Conservation (phyloP, 2,113 vertebrate species). For the Daubentonia madagascariensis region DNA sequence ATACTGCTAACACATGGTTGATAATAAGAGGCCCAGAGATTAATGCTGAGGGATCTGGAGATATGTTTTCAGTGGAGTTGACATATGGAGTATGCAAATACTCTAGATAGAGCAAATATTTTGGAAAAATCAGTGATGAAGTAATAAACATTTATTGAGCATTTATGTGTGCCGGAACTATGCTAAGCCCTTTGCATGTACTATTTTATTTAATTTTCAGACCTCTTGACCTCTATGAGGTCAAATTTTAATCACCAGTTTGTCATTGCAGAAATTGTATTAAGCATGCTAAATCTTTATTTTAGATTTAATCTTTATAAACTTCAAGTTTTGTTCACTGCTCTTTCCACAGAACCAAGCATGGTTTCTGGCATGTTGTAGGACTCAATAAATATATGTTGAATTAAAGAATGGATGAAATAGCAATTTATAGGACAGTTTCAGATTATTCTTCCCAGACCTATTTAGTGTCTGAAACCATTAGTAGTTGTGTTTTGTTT, state of each 20-base stretch:
- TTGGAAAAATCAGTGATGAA: slow-evolving; percentile 26
- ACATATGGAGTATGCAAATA: not conserved
- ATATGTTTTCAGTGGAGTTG: slow-evolving; percentile 23
- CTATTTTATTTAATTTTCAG: slow-evolving; percentile 22
- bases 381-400: not conserved
- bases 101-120: not conserved
- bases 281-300: not conserved
- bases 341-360: not conserved
- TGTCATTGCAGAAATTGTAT: not conserved
- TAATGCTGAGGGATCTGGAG: slow-evolving; percentile 10
- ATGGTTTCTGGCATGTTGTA: not conserved
- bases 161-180: not conserved
- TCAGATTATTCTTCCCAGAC: slow-evolving; percentile 19
- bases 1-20: not conserved
- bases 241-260: slow-evolving; percentile 6
- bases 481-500: not conserved
- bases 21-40: not conserved
- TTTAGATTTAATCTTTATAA: not conserved
- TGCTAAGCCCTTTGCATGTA: not conserved
- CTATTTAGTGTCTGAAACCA: not conserved
- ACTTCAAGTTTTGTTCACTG: not conserved
- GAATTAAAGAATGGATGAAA: not conserved
- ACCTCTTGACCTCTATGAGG: not conserved
- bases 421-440: not conserved
- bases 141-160: slow-evolving; percentile 28